phyloP scores from a whole-genome alignment of 2,113 vertebrate genomes.

The Bufo bufo region DNA sequence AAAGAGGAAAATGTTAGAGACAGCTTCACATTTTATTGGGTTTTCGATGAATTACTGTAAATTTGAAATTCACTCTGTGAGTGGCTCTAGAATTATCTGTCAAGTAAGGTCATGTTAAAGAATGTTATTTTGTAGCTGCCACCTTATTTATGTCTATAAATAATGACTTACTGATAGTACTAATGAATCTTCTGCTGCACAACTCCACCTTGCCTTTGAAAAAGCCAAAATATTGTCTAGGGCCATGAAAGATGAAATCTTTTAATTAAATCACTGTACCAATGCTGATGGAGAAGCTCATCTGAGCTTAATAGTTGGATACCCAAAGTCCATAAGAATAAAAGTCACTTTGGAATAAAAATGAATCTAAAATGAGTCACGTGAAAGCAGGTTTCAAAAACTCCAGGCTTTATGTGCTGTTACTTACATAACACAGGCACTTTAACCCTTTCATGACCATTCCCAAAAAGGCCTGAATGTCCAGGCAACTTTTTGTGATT shows the following conservation, averaged over 20 bases:
- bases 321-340: neutral
- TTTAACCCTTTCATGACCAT: neutral
- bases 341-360: neutral
- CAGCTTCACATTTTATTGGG: conserved; percentile 26
- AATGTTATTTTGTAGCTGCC: conserved; percentile 31
- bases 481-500: too few species aligned
- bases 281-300: neutral
- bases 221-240: conserved; percentile 21
- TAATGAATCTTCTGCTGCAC: conserved; percentile 30
- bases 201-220: conserved; percentile 1
- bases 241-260: neutral
- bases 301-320: neutral
- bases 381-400: neutral
- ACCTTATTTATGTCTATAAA: conserved; percentile 27
- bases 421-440: neutral
- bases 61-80: neutral
- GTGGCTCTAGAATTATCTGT: neutral
- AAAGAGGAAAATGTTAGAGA: conserved; percentile 15
- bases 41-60: conserved; percentile 12
- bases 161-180: conserved; percentile 29
- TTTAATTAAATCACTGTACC: conserved; percentile 20
- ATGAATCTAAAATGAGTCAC: neutral
- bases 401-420: neutral
- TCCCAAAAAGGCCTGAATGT: too few species aligned
- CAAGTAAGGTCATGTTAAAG: conserved; percentile 12